Conservation (phyloP, 2,797 vertebrate genomes). For the Hafferia zeledoni region DNA sequence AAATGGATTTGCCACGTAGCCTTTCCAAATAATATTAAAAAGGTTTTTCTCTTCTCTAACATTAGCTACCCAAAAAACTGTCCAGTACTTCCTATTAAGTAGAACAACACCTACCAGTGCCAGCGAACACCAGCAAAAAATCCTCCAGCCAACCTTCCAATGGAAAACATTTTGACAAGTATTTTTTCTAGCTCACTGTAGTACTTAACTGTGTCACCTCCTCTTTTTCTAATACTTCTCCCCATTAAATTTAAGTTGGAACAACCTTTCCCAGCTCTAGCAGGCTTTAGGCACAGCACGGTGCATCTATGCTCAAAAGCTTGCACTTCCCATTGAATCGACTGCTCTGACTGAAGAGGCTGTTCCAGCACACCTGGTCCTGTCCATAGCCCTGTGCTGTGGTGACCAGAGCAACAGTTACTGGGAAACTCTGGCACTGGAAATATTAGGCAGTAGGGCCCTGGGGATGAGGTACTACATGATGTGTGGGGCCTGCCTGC, state of each 20-base stretch:
- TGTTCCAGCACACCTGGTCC: background rate
- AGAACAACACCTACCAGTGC: constrained; percentile 4
- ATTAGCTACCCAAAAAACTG: background rate
- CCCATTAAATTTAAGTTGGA: background rate
- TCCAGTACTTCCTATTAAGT: background rate
- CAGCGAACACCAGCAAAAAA: constrained; percentile 33
- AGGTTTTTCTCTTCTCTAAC: background rate
- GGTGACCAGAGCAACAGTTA: background rate
- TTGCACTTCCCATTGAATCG: background rate
- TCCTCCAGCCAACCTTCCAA: background rate
- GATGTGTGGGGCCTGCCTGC: background rate
- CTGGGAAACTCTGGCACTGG: background rate
- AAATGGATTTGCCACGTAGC: background rate
- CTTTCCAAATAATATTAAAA: constrained; percentile 9
- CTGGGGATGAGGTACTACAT: background rate
- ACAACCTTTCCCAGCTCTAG: background rate
- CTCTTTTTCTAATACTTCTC: background rate
- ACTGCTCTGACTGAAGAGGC: background rate
- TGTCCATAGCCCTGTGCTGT: background rate
- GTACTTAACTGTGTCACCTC: background rate
- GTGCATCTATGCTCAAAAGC: background rate
- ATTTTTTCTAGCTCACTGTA: background rate
- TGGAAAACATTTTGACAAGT: background rate
- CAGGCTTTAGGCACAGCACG: background rate
- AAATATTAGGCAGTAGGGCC: background rate